A percentile compares a stretch with the other conserved stretches of the same genome.
These are phyloP conservation scores for Kryptolebias ocellatus DNA, from an alignment of 2,797 vertebrate genomes.

Conservation along the genomic window DNA sequence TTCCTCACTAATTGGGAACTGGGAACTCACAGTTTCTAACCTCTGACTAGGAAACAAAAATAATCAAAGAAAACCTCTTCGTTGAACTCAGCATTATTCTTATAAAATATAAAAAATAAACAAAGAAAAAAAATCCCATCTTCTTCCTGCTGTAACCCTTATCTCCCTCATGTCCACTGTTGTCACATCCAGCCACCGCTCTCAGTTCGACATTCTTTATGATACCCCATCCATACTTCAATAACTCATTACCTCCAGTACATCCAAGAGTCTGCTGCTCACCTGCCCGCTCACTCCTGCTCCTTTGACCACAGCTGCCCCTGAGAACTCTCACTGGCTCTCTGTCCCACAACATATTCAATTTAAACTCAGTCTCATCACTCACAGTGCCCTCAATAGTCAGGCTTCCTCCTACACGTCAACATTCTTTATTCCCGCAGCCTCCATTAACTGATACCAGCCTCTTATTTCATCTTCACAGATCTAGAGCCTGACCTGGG, in stretches of 20 bases:
- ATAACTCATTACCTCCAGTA: slow-evolving; percentile 18
- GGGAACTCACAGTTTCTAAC: too few species aligned
- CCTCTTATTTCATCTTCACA: slow-evolving; percentile 4
- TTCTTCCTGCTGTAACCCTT: neutral
- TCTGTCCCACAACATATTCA: slow-evolving; percentile 15
- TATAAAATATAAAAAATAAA: neutral
- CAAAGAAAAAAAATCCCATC: neutral
- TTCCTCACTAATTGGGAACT: too few species aligned
- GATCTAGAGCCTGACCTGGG: slow-evolving; percentile 3
- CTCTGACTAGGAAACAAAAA: neutral
- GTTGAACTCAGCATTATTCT: neutral
- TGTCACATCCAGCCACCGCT: neutral
- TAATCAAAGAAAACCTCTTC: neutral
- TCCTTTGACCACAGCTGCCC: slow-evolving; percentile 20
- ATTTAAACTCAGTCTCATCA: slow-evolving; percentile 33
- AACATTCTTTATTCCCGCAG: slow-evolving; percentile 4
- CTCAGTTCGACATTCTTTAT: neutral
- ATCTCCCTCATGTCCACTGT: neutral
- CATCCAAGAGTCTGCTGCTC: slow-evolving; percentile 14
- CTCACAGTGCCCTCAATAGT: slow-evolving; percentile 19
- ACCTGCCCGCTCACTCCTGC: slow-evolving; percentile 12
- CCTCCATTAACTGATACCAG: slow-evolving; percentile 4
- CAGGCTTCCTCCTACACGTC: slow-evolving; percentile 9
- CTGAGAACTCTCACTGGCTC: slow-evolving; percentile 6
- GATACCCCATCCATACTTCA: slow-evolving; percentile 13